A percentile compares a stretch with the other conserved stretches of the same genome.
These are phyloP conservation scores for Herpetotheres cachinnans DNA, from an alignment of 2,113 vertebrate species.

Conservation along the genomic window DNA sequence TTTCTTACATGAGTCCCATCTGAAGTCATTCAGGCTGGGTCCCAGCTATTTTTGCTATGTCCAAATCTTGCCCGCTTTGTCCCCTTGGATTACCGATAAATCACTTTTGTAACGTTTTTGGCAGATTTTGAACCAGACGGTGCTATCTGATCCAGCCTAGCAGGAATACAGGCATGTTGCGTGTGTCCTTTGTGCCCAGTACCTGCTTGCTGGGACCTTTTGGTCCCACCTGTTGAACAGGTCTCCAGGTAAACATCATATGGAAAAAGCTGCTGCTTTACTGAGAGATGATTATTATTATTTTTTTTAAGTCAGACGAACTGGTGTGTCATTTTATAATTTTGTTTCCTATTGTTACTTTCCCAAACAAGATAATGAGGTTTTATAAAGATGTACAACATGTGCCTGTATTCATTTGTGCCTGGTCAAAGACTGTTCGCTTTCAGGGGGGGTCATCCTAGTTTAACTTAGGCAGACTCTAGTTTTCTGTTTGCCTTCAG, in stretches of 20 bases:
- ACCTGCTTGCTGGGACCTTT: background rate
- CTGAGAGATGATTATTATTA: background rate
- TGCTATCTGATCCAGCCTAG: background rate
- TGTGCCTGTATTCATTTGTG: no score
- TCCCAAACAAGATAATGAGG: background rate
- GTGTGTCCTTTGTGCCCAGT: background rate
- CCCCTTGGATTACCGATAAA: background rate
- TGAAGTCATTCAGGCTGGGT: no score
- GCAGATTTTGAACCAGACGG: no score
- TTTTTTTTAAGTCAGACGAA: background rate
- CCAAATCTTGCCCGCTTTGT: background rate
- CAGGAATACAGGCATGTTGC: background rate
- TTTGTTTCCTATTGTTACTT: background rate
- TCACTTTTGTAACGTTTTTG: background rate
- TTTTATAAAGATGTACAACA: background rate
- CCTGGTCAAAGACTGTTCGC: background rate
- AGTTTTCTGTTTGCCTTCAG: background rate
- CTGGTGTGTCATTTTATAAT: background rate
- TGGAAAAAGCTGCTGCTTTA: background rate
- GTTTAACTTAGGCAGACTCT: background rate
- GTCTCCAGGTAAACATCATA: background rate
- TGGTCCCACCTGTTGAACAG: no score
- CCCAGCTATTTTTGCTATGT: background rate
- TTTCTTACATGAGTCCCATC: no score
- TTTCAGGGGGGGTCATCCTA: background rate